Conservation (phyloP, 1,140 invertebrate genomes). For the Caenorhabditis brenneri region DNA sequence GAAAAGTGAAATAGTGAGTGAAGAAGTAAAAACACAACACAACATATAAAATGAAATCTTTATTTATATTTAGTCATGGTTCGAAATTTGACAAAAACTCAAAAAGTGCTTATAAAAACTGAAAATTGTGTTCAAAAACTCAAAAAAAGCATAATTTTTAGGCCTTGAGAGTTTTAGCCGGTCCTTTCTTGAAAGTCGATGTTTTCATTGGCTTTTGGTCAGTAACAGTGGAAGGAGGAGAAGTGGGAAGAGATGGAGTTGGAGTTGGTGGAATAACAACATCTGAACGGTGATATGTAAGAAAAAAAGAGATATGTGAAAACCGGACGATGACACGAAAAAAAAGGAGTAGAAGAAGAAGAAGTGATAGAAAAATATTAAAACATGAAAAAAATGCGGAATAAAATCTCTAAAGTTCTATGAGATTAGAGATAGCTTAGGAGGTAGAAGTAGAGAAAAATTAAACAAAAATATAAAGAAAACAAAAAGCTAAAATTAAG, state of each 20-base stretch:
- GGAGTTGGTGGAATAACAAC: not conserved
- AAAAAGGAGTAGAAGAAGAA: not conserved
- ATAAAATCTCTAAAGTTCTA: not conserved
- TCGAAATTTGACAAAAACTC: not conserved
- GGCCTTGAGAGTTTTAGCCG: not conserved
- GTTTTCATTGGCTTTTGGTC: constrained; percentile 25
- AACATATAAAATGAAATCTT: not conserved
- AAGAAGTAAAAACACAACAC: not conserved
- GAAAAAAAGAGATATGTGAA: not conserved
- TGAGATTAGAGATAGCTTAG: not conserved
- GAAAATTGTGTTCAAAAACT: not conserved
- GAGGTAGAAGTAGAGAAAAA: not conserved
- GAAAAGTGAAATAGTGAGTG: not conserved
- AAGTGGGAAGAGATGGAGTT: not conserved
- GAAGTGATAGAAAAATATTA: not conserved
- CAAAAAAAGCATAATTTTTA: not conserved
- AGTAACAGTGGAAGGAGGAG: not conserved
- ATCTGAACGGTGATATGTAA: not conserved
- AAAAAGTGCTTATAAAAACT: too few species aligned
- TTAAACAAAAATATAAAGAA: not conserved
- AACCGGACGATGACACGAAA: not conserved
- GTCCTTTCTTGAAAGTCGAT: constrained; percentile 22
- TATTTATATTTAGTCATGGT: constrained; percentile 4
- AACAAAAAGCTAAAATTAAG: too few species aligned
- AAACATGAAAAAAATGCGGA: not conserved